Conservation (phyloP, 2,888 invertebrate species). For the Drosophila pseudotakahashii region DNA sequence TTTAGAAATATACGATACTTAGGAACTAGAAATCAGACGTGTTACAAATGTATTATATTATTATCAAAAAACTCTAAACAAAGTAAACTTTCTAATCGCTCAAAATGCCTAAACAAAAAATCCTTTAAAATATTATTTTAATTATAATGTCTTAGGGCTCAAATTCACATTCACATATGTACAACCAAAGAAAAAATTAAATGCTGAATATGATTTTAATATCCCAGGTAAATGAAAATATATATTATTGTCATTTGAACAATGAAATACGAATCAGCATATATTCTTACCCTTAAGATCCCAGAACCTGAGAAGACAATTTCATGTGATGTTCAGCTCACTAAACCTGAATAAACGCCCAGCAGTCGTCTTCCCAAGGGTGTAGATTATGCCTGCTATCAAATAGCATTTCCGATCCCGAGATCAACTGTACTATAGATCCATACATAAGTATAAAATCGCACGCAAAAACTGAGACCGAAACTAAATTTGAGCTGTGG, state of each 20-base stretch:
- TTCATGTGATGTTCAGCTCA: conserved; percentile 21
- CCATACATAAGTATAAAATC: conserved; percentile 17
- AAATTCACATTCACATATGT: too few relatives aligned
- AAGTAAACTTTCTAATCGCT: too few relatives aligned
- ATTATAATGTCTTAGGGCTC: too few relatives aligned
- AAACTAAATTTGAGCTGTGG: conserved; percentile 32
- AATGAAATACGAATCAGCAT: conserved; percentile 3
- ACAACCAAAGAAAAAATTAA: too few relatives aligned
- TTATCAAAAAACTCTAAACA: too few relatives aligned
- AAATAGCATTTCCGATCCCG: conserved; percentile 39
- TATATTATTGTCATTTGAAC: not conserved
- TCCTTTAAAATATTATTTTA: too few relatives aligned
- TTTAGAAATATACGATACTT: too few relatives aligned
- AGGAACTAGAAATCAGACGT: too few relatives aligned
- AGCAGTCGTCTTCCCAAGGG: conserved; percentile 24
- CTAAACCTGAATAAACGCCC: conserved; percentile 39
- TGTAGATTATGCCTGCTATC: conserved; percentile 27
- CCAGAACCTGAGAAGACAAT: conserved; percentile 2
- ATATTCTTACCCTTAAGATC: conserved; percentile 3
- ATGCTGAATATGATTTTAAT: not conserved
- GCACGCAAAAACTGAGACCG: conserved; percentile 41
- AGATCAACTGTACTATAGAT: conserved; percentile 32
- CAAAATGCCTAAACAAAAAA: too few relatives aligned
- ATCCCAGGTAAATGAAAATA: not conserved
- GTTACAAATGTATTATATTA: too few relatives aligned